phyloP scores from a whole-genome alignment of 1,140 invertebrate genomes.

The Cyphomyrmex costatus region DNA sequence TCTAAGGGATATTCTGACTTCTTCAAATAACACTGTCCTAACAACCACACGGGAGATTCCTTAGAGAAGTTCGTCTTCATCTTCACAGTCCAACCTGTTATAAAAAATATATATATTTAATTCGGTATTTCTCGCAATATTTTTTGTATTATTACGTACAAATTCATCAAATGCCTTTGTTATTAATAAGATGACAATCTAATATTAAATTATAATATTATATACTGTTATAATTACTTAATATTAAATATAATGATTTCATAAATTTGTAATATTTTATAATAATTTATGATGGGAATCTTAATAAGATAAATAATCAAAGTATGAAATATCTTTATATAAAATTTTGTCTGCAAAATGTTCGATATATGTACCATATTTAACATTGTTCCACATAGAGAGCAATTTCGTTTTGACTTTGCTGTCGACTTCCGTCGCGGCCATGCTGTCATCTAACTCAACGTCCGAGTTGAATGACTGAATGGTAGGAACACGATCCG shows the following conservation, averaged over 20 bases:
- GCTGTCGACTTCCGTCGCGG: constrained; percentile 88
- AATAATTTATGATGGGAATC: background rate
- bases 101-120: constrained; percentile 59
- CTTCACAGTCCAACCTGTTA: constrained; percentile 91
- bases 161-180: background rate
- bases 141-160: background rate
- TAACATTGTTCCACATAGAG: constrained; percentile 96
- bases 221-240: background rate
- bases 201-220: constrained; percentile 9
- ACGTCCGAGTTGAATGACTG: constrained; percentile 74
- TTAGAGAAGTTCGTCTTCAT: constrained; percentile 94
- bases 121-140: background rate
- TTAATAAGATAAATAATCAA: background rate
- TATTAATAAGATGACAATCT: background rate
- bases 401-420: constrained; percentile 93
- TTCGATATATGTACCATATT: constrained; percentile 90
- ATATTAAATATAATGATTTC: too few relatives aligned
- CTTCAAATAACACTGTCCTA: constrained; percentile 94
- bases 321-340: background rate
- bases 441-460: constrained; percentile 80
- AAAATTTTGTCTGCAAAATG: background rate
- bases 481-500: constrained; percentile 79
- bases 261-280: background rate
- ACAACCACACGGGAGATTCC: constrained; percentile 94
- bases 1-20: constrained; percentile 90